Conservation (phyloP, 2,113 vertebrate genomes). For the Pygathrix nemaeus region DNA sequence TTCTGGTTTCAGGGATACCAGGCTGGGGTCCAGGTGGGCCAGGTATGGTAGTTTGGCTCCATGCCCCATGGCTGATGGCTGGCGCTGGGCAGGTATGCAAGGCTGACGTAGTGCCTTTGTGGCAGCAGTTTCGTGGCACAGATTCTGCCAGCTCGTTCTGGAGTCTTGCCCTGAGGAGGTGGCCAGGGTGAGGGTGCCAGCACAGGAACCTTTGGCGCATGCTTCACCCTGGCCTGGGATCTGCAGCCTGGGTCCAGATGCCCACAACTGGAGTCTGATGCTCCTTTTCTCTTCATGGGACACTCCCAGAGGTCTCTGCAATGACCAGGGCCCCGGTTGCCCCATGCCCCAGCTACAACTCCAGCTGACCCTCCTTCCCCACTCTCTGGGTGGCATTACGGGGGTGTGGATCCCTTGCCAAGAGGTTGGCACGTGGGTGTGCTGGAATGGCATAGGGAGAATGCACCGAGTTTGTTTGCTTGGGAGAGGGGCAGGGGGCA, state of each 20-base stretch:
- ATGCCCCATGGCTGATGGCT: neutral
- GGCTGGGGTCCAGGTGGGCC: neutral
- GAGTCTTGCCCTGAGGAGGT: slow-evolving; percentile 65
- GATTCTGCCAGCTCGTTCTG: slow-evolving; percentile 65
- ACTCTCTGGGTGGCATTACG: slow-evolving; percentile 56
- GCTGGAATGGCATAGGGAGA: slow-evolving; percentile 57
- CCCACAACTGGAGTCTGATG: neutral
- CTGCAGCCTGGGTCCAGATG: neutral
- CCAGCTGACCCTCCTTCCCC: neutral
- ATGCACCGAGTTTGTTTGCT: slow-evolving; percentile 45
- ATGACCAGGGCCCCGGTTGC: neutral
- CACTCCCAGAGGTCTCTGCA: neutral
- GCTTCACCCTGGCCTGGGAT: neutral
- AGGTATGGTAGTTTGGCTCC: neutral
- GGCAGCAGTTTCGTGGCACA: slow-evolving; percentile 63
- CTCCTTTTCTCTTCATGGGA: neutral
- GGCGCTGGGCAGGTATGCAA: neutral
- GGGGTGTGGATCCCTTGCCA: neutral
- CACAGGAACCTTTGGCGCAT: neutral
- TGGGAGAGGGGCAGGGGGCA: slow-evolving; percentile 39
- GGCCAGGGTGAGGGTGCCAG: slow-evolving; percentile 40
- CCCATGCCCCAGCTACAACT: neutral
- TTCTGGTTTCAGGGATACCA: neutral
- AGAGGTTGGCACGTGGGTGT: slow-evolving; percentile 62
- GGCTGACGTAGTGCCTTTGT: slow-evolving; percentile 51